phyloP scores from a whole-genome alignment of 2,113 vertebrate genomes.

The Engystomops pustulosus region DNA sequence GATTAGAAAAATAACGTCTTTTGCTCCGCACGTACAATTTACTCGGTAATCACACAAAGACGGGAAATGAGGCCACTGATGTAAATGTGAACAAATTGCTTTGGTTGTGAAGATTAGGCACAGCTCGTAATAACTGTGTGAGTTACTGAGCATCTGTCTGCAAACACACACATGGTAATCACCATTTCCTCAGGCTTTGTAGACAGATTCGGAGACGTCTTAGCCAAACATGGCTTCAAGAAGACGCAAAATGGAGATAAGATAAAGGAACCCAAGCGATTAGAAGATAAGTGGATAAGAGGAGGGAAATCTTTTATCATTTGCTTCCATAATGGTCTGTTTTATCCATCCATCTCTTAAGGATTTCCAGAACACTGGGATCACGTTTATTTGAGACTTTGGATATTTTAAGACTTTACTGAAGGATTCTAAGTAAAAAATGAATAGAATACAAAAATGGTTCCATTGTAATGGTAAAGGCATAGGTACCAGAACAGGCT shows the following conservation, averaged over 20 bases:
- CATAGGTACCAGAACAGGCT: too few species aligned
- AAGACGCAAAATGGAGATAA: slow-evolving; percentile 21
- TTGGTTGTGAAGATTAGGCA: slow-evolving; percentile 25
- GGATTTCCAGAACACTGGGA: not conserved
- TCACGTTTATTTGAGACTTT: not conserved
- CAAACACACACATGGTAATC: slow-evolving; percentile 19
- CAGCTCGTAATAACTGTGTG: slow-evolving; percentile 28
- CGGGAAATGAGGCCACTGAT: slow-evolving; percentile 24
- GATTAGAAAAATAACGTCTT: not conserved
- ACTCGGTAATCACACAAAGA: slow-evolving; percentile 21
- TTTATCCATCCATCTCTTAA: not conserved
- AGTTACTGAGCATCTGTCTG: slow-evolving; percentile 38
- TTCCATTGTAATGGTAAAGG: not conserved
- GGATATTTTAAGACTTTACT: not conserved
- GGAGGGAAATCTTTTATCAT: slow-evolving; percentile 31
- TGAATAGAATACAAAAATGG: not conserved
- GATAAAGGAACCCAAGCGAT: not conserved
- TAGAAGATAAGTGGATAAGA: slow-evolving; percentile 32
- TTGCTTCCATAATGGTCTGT: not conserved
- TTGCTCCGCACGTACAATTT: slow-evolving; percentile 7
- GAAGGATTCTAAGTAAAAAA: not conserved
- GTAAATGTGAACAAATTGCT: slow-evolving; percentile 35
- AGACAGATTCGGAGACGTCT: slow-evolving; percentile 3
- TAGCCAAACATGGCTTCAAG: slow-evolving; percentile 21
- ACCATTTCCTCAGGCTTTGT: slow-evolving; percentile 27